Evolutionary conservation across 37 sponge, comb jelly and placozoan species (phyloP).

Genomic region (Geodia barretti): DNA sequence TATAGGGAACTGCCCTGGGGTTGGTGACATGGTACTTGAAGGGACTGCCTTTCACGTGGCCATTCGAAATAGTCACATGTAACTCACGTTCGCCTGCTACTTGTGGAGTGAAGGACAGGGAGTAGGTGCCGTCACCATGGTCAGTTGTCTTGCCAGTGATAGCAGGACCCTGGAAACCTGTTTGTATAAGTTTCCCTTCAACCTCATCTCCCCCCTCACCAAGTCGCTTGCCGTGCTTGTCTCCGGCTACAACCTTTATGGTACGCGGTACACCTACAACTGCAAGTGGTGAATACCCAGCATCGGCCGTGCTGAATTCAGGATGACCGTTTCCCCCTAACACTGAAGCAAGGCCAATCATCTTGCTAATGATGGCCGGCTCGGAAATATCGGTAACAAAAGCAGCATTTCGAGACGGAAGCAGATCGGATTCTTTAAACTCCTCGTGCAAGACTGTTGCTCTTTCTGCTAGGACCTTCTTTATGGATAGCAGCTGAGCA

Average conservation of each 20-base stretch:
- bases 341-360: conserved; percentile 1
- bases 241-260: conserved; percentile 2
- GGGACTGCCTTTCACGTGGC: conserved; percentile 16
- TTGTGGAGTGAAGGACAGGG: conserved; percentile 3
- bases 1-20: background rate
- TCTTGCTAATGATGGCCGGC: background rate
- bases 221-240: background rate
- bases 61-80: conserved; percentile 3
- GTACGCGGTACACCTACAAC: conserved; percentile 5
- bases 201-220: background rate
- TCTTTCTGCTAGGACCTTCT: background rate
- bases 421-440: background rate
- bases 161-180: background rate
- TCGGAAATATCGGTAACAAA: background rate
- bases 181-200: background rate
- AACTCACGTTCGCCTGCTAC: conserved; percentile 18
- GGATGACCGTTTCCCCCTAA: conserved; percentile 3
- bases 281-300: background rate
- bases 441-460: background rate
- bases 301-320: background rate
- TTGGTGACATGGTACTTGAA: conserved; percentile 3
- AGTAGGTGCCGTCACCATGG: conserved; percentile 19
- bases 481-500: conserved; percentile 27
- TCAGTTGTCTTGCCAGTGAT: background rate
- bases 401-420: background rate